Conservation (phyloP, 2,797 vertebrate species). For the Hyperoplus immaculatus region DNA sequence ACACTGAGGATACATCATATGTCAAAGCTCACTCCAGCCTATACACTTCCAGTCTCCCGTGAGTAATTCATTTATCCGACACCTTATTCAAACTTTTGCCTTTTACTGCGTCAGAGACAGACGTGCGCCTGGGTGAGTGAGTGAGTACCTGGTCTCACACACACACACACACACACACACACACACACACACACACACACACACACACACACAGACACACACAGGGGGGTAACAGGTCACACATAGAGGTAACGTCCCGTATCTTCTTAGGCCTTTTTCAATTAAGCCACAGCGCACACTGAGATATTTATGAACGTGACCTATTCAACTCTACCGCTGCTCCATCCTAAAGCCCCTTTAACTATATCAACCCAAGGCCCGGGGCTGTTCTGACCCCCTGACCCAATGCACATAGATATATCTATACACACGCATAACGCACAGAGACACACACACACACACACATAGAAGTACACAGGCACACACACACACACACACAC, state of each 20-base stretch:
- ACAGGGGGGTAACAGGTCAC: constrained; percentile 45
- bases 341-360: constrained; percentile 70
- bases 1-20: neutral
- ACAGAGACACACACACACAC: no score
- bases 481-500: no score
- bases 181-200: no score
- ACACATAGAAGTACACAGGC: no score
- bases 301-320: constrained; percentile 86
- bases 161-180: no score
- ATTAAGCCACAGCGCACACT: constrained; percentile 79
- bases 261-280: constrained; percentile 82
- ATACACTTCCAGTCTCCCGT: neutral
- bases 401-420: constrained; percentile 53
- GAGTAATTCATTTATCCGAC: constrained; percentile 33
- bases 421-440: no score
- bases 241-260: constrained; percentile 77
- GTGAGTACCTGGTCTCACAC: constrained; percentile 54
- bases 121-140: constrained; percentile 65
- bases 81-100: constrained; percentile 1
- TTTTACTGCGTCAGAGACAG: constrained; percentile 59
- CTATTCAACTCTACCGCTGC: constrained; percentile 79
- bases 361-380: constrained; percentile 77
- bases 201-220: no score
- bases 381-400: constrained; percentile 74
- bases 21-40: neutral